phyloP scores from a whole-genome alignment of 2,888 invertebrate genomes.

The Allygus modestus region DNA sequence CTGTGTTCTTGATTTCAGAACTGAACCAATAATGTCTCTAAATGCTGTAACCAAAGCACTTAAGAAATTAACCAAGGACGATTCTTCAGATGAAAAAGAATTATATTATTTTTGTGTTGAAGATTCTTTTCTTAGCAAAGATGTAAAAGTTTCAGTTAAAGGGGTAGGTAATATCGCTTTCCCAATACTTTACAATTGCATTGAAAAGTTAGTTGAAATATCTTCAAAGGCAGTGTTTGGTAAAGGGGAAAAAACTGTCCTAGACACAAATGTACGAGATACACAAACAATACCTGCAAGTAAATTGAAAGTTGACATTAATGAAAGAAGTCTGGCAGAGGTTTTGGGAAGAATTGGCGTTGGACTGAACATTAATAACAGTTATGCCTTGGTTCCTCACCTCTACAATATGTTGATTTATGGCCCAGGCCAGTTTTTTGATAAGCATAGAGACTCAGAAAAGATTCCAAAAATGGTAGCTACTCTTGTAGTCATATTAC shows the following conservation, averaged over 20 bases:
- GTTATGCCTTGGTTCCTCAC: background rate
- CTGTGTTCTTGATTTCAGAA: too few relatives aligned
- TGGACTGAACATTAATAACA: background rate
- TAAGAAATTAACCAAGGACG: background rate
- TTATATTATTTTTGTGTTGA: background rate
- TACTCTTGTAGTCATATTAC: too few relatives aligned
- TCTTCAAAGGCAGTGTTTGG: constrained; percentile 18
- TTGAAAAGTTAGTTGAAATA: background rate
- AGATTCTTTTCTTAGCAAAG: constrained; percentile 10
- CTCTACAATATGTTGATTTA: constrained; percentile 15
- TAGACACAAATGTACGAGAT: constrained; percentile 5
- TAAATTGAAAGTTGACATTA: background rate
- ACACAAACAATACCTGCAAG: too few relatives aligned
- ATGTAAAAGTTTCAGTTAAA: background rate
- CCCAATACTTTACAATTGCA: background rate
- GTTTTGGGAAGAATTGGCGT: background rate
- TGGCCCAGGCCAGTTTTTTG: constrained; percentile 19
- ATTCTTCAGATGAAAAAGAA: background rate
- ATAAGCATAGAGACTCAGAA: constrained; percentile 17
- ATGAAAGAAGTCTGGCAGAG: background rate
- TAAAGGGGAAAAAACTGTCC: background rate
- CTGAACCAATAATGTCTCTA: background rate
- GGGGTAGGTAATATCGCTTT: background rate
- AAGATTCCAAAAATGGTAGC: too few relatives aligned
- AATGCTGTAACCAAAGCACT: background rate